Evolutionary conservation across 2,888 invertebrate species (phyloP), one percentile per base, ranked within the genome.

Genomic region (Hirtodrosophila alboralis): DNA sequence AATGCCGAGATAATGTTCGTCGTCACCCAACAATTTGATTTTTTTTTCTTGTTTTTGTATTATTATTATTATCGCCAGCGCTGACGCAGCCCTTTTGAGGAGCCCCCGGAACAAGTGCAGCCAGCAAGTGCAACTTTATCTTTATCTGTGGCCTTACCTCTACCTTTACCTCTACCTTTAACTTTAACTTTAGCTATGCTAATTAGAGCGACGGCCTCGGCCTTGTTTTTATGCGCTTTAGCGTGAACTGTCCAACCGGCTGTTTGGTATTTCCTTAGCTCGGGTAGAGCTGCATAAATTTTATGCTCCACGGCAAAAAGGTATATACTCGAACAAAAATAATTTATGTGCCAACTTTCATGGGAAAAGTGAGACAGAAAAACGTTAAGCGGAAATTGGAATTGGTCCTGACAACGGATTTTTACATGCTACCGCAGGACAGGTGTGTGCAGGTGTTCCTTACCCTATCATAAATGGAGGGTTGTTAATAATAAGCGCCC

Each of bases 211-310:
- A 63, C 84, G 79, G 84, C 79, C 79, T 79, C 84, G 79, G 79
- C 84, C 84, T 84, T 80, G 84, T 80, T 84, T 80, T 84, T 80
- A 80, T 80, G 81, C 84, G 75, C 69, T 77, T 75, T 75, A 77
- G 68, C 81, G 79, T 75, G 66, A 81, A 80, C 45, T 76, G 71
- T 65, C 69, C 69, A 49, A 36, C 26, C 21, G 48, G 44, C 14
- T n/a, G 49, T 26, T 41, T 49, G 21, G 63, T 53, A 60, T 51
- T 51, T 45, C 40, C 40, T 49, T 41, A 34, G 45, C 59, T 49
- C 48, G 33, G 44, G 16, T 54, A 40, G n/a, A n/a, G 67, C 48
- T 71, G 83, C 84, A 83, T 83, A 83, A 85, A 83, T 83, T 83
- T 83, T 85, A 72, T 80, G 83, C 84, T 83, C 65, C 64, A 64